A percentile compares a stretch with the other conserved stretches of the same genome.
These are phyloP conservation scores for Eulemur rufifrons DNA, from an alignment of 2,113 vertebrate species.

Conservation along the genomic window DNA sequence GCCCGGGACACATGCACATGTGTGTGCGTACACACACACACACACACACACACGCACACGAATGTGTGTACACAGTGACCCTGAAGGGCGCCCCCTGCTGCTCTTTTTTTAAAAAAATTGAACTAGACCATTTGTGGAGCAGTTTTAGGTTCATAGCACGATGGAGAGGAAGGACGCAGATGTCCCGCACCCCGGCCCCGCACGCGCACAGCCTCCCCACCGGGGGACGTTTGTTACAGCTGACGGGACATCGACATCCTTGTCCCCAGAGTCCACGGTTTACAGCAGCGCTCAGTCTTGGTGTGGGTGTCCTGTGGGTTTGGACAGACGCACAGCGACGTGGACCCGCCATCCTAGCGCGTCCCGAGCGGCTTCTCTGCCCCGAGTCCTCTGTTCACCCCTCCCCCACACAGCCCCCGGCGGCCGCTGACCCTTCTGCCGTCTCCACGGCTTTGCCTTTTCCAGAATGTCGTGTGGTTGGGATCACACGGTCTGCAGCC, in stretches of 20 bases:
- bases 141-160: neutral
- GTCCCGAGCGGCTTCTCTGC: neutral
- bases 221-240: no score
- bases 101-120: neutral
- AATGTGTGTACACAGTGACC: neutral
- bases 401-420: neutral
- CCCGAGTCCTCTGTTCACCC: neutral
- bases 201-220: neutral
- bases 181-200: fast-evolving
- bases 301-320: neutral
- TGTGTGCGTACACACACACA: fast-evolving
- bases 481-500: neutral
- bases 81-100: neutral
- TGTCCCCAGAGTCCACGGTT: neutral
- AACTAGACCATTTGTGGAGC: neutral
- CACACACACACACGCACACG: neutral
- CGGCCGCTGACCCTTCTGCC: neutral
- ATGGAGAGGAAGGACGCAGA: neutral
- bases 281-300: no score
- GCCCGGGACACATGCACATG: neutral
- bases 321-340: neutral
- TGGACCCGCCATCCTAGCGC: neutral
- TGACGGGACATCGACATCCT: neutral
- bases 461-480: neutral
- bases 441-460: neutral